Base-by-base conservation (phyloP, 1,140 invertebrate species). In the Anastrepha ludens region DNA sequence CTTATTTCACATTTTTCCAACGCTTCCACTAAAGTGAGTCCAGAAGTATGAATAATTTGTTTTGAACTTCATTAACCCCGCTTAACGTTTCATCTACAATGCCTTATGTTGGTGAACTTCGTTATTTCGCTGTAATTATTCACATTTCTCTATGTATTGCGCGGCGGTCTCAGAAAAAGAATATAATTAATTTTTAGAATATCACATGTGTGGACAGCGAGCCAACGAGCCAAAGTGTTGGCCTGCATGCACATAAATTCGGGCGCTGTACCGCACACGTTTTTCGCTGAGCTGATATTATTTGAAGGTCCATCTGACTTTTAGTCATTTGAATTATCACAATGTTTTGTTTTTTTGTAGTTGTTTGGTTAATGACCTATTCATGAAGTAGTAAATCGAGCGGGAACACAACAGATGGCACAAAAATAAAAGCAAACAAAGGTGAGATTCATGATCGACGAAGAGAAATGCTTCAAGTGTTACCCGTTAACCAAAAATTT, bases 321-420 rank as follows among this genome's bases (percentile, higher is more conserved):
- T 81, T 29, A 81, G 74, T 55, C 47, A 81, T 55, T 50, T 81
- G 74, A 81, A 55, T 81, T 81, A 81, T 81, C 74, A 55, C 44
- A 81, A 2, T 81, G 11, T 55, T 78, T 55, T 70, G 2, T 55
- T 55, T 81, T 15, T 81, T 78, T 78, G 70, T 39, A 29, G 17
- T 85, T 85, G 39, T 86, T 86, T 86, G 85, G 59, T 86, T 86
- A 86, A 65, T 86, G 85, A 86, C 85, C 85, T 65, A 81, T 81
- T 81, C 74, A 81, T 58, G 74, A 58, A 58, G 41, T 9, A 29
- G 17, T 41, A 4, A 47, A 47, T 4, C 41, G 39, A 74, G 44
- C 39, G 44, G 47, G 3, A 55, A 47, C 70, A 8, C 74, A 81
- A 81, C 74, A 81, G 47, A 81, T 81, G 74, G 15, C 55, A n/a